Evolutionary conservation across 2,888 invertebrate genomes (phyloP), one percentile per base, ranked within the genome.

Genomic region (Arenicola marina): DNA sequence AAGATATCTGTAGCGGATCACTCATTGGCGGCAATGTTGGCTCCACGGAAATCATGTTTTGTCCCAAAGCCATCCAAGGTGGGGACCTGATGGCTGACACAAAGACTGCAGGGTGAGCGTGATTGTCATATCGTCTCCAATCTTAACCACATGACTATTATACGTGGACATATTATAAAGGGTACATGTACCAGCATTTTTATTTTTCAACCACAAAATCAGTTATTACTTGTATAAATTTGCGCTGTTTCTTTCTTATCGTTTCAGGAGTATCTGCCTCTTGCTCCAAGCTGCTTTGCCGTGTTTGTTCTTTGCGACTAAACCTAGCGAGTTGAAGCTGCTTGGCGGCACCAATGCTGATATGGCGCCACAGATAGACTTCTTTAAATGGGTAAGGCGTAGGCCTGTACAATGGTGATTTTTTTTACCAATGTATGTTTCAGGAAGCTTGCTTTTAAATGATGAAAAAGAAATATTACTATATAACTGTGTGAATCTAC

Each of bases 311-410:
- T 89, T 91, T 79, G 88, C 89, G 0, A 83, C 87, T 54, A 85
- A 85, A 0, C 69, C 72, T 4, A 73, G 73, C 7, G 66, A 72
- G 28, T 77, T 95, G 44, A 87, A 87, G 45, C 85, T 94, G 0
- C 87, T 86, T 72, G 92, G 92, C 7, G 95, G 95, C 18, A 95
- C 95, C 28, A 94, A 95, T 83, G 92, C 92, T 0, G 90, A 91
- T 43, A 92, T 93, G 91, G 93, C 95, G 0, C 95, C 95, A 0
- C 94, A 91, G 75, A 87, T 94, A 33, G 95, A 96, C 81, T 93
- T 90, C 83, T 88, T 76, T 26, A 51, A 11, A 38, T 38, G 43
- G 43, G 43, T 38, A 38, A n/a, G 43, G n/a, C 43, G 11, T n/a
- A n/a, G n/a, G n/a, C n/a, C n/a, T n/a, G n/a, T n/a, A n/a, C n/a